Percentiles rank a stretch among this genome's conserved stretches.
phyloP scores from a whole-genome alignment of 2,113 vertebrate species.

The Nannobrachium achirus region DNA sequence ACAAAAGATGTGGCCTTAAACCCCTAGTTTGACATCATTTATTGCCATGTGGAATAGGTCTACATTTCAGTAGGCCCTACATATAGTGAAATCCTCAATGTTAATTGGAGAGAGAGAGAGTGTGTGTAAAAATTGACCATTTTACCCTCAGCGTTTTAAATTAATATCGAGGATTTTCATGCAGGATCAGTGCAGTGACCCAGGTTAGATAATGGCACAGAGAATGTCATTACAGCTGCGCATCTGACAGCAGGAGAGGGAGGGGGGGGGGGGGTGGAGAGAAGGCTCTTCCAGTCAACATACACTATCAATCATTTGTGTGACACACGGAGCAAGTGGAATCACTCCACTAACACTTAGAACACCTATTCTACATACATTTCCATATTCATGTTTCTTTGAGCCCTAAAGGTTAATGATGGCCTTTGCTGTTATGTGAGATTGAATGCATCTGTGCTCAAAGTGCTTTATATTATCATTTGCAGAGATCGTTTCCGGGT shows the following conservation, averaged over 20 bases:
- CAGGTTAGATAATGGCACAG: conserved; percentile 27
- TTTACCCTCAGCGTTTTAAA: no score
- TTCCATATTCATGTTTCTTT: conserved; percentile 72
- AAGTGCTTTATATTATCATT: conserved; percentile 59
- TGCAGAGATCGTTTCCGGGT: conserved; percentile 45
- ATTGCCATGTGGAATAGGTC: no score
- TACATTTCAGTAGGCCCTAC: no score
- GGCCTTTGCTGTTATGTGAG: conserved; percentile 66
- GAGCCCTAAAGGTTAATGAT: conserved; percentile 75
- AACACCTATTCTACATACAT: conserved; percentile 72
- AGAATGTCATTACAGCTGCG: conserved; percentile 58
- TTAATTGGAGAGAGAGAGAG: no score
- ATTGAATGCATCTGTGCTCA: conserved; percentile 61
- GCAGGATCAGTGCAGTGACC: conserved; percentile 14
- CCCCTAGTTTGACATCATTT: no score
- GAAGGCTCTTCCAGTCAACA: conserved; percentile 58
- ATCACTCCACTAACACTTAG: conserved; percentile 65
- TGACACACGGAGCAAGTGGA: conserved; percentile 67
- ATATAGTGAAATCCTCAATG: no score
- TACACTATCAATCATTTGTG: conserved; percentile 55
- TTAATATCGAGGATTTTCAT: no score
- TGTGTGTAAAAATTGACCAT: no score
- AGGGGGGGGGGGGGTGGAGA: no score
- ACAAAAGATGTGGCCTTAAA: no score
- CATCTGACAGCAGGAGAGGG: conserved; percentile 41